A percentile compares a stretch with the other conserved stretches of the same genome.
Conservation (phyloP, 2,888 invertebrate species). For the Piscicola geometra region DNA sequence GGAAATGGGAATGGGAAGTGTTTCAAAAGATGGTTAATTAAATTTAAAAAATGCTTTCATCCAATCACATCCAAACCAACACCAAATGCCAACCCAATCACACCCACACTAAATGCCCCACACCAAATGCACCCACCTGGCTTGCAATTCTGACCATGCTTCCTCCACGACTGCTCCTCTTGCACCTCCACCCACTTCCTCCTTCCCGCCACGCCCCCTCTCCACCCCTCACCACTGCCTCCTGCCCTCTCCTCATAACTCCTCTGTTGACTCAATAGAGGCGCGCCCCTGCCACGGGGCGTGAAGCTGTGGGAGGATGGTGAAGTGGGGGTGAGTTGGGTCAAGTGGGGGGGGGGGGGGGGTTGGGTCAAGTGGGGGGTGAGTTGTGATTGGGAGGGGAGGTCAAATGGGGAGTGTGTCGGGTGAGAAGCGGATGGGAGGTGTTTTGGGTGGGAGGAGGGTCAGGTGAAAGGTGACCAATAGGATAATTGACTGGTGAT, state of each 20-base stretch:
- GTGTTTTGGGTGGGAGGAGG: too few relatives aligned
- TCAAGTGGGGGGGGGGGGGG: too few relatives aligned
- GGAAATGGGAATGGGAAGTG: too few relatives aligned
- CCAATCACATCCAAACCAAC: not conserved
- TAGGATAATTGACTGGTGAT: not conserved
- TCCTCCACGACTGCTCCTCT: slow-evolving; percentile 3
- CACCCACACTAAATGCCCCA: too few relatives aligned
- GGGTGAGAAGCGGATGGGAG: too few relatives aligned
- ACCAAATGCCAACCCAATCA: too few relatives aligned
- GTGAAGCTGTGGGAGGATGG: not conserved
- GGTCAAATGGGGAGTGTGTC: too few relatives aligned
- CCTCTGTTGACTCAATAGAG: not conserved
- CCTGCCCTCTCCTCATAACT: not conserved
- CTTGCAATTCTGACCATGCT: not conserved
- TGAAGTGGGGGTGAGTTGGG: not conserved
- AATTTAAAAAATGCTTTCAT: not conserved
- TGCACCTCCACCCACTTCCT: not conserved
- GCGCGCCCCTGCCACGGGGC: not conserved
- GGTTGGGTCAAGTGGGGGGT: not conserved
- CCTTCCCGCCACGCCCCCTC: too few relatives aligned
- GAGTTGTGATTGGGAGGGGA: too few relatives aligned
- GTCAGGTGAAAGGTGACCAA: not conserved
- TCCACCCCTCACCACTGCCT: not conserved
- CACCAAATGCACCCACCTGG: not conserved
- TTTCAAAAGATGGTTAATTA: not conserved